Base-by-base conservation (phyloP, 2,797 vertebrate genomes). In the Epinephelus malabaricus region DNA sequence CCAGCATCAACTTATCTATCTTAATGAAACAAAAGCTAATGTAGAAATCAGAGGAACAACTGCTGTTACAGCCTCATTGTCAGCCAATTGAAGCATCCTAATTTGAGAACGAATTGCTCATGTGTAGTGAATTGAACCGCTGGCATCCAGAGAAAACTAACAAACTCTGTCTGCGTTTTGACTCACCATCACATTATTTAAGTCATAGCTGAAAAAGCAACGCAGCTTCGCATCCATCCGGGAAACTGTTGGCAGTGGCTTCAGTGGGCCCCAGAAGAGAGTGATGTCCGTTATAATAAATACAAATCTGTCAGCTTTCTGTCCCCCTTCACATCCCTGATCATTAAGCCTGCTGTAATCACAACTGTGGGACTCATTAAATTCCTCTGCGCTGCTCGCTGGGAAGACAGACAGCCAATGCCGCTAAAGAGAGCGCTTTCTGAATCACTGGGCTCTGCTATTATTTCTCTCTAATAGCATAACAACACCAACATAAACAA, bases 361-460 rank as follows among this genome's bases (percentile, higher is more conserved):
- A 92, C 88, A 92, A 93, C 93, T 88, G 83, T 85, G 92, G 91
- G 93, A 92, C 92, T 94, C 93, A 91, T 94, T 92, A 93, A 93
- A 92, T 92, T 92, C 85, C 85, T 89, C 82, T 56, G 79, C 14
- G 56, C 66, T 49, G 73, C 73, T 88, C 45, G 21, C 77, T 67
- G 73, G 73, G 85, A 90, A 83, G 87, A 87, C 84, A 91, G 91
- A 89, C 90, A 90, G 81, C 87, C 84, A 81, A 73, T 67, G 80
- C 79, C 2, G 83, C 90, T 92, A 86, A 91, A 91, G 83, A 90
- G 73, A 86, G 77, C 55, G 62, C 87, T 92, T 91, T 93, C 90
- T 91, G 91, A 92, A 89, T 92, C 93, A 91, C 83, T 92, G 92
- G 85, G 79, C 88, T 84, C 88, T 83, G 85, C 90, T 90, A 88